Conservation (phyloP, 2,797 vertebrate genomes). For the Erethizon dorsatum region DNA sequence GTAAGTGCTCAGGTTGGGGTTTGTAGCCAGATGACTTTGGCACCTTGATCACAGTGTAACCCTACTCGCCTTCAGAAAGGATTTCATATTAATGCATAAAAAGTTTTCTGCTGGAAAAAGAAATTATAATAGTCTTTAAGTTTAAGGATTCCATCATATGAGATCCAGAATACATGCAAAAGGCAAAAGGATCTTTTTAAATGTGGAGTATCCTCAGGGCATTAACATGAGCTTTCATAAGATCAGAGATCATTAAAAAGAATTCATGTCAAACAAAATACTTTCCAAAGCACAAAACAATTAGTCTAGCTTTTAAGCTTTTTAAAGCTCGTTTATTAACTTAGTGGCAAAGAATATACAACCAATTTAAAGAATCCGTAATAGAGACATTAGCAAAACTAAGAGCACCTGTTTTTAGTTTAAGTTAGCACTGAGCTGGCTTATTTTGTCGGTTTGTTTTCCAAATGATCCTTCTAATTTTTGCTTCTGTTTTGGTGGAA, state of each 20-base stretch:
- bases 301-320: constrained; percentile 54
- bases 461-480: not conserved
- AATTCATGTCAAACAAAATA: constrained; percentile 14
- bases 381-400: not conserved
- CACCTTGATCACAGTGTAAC: not conserved
- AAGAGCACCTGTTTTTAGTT: not conserved
- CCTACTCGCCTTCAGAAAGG: not conserved
- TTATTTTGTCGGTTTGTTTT: not conserved
- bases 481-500: not conserved
- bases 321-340: constrained; percentile 64
- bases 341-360: not conserved
- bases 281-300: constrained; percentile 60
- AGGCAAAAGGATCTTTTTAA: constrained; percentile 50
- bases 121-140: constrained; percentile 31
- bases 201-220: not conserved
- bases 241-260: constrained; percentile 53
- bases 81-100: not conserved
- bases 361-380: constrained; percentile 9
- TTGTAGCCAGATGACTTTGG: not conserved
- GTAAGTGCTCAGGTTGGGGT: not conserved
- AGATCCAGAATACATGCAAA: constrained; percentile 18
- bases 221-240: constrained; percentile 34
- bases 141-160: not conserved
- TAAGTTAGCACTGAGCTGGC: not conserved
- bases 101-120: not conserved